Base-by-base conservation (phyloP, 2,797 vertebrate species). In the Pteropus rufus region DNA sequence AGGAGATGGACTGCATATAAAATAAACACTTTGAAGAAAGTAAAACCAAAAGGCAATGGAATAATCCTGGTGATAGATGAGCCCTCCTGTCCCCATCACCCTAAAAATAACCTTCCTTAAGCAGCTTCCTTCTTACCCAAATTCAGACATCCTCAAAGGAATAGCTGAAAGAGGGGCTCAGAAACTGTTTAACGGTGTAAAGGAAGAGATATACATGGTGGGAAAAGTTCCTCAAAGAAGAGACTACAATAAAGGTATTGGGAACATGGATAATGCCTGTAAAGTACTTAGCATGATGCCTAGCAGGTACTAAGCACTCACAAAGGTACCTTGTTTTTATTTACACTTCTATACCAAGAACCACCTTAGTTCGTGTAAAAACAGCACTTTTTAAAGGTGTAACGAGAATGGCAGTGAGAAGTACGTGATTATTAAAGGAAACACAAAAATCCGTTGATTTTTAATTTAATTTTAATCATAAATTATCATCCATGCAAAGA, bases 381-480 rank as follows among this genome's bases (percentile, higher is more conserved):
- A 76, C 31, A 36, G 60, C 12, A 31, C 34, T 31, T n/a, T 77
- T 52, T 23, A 16, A 11, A 56, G 72, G 39, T 72, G 24, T 56
- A 82, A 76, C 31, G 10, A 76, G 60, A 69, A 86, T 34, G 19
- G 34, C 44, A n/a, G 29, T 86, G 65, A 76, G 52, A 93, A 82
- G 39, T 49, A 88, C 2, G 54, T 73, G n/a, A 89, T 64, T 64
- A n/a, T 77, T 58, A 95, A 56, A 52, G 49, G 54, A 93, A 90
- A 93, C 85, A 86, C 62, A 77, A 46, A 56, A 92, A 76, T 23
- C 21, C 15, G 4, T 16, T 49, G 49, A 70, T 62, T 85, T 95
- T 84, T 64, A 44, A 83, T 67, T 94, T 86, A 82, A n/a, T n/a
- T 79, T 90, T 81, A 91, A 88, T 85, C 7, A 79, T 77, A 91